A percentile compares a stretch with the other conserved stretches of the same genome.
phyloP scores from a whole-genome alignment of 2,888 invertebrate genomes.

The Epirrhoe alternata region DNA sequence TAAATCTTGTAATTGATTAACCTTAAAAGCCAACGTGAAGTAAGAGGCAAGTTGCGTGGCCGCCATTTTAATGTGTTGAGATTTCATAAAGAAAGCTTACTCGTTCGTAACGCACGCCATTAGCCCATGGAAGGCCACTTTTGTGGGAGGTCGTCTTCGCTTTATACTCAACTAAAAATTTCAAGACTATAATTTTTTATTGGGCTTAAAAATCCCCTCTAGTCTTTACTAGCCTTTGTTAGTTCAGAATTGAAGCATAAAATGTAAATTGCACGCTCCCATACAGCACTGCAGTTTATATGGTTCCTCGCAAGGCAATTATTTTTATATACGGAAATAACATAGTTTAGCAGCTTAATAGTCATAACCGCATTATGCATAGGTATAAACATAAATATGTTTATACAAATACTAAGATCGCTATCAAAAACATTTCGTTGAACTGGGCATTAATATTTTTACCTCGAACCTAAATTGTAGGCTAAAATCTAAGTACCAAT shows the following conservation, averaged over 20 bases:
- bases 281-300: conserved; percentile 58
- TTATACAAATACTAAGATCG: conserved; percentile 12
- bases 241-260: conserved; percentile 62
- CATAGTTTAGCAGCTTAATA: conserved; percentile 39
- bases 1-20: conserved; percentile 17
- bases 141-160: conserved; percentile 19
- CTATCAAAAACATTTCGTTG: conserved; percentile 16
- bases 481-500: background rate
- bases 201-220: conserved; percentile 30
- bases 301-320: conserved; percentile 56
- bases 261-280: conserved; percentile 65
- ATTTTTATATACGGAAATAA: conserved; percentile 59
- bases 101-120: conserved; percentile 13
- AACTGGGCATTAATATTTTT: conserved; percentile 2
- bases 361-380: conserved; percentile 27
- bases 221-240: conserved; percentile 52
- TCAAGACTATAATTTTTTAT: conserved; percentile 30
- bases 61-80: conserved; percentile 26
- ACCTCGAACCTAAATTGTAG: background rate
- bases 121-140: conserved; percentile 15
- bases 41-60: conserved; percentile 15
- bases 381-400: conserved; percentile 4
- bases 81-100: conserved; percentile 18
- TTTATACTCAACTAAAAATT: conserved; percentile 23
- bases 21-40: conserved; percentile 6